Evolutionary conservation across 1,140 invertebrate species (phyloP).

Genomic region (Drosophila repleta): DNA sequence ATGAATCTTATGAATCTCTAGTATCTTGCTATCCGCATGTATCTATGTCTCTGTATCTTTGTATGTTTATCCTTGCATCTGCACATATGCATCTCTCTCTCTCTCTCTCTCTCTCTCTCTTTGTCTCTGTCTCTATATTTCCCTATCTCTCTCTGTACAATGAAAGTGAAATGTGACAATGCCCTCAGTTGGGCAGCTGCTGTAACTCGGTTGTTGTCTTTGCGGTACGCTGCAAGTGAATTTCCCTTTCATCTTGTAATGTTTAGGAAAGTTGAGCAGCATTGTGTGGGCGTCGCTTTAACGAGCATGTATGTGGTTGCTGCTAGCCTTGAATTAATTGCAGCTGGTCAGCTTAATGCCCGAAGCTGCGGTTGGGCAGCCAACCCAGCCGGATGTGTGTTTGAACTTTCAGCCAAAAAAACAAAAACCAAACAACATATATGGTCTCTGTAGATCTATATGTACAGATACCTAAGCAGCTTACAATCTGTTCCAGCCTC

Average conservation of each 20-base stretch:
- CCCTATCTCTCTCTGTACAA: slow-evolving; percentile 26
- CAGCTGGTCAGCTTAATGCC: slow-evolving; percentile 23
- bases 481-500: slow-evolving; percentile 30
- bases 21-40: too few relatives aligned
- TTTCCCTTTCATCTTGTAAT: slow-evolving; percentile 65
- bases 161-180: slow-evolving; percentile 80
- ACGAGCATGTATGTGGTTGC: slow-evolving; percentile 17
- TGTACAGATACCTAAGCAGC: slow-evolving; percentile 10
- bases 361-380: slow-evolving; percentile 27
- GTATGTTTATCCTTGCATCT: not conserved
- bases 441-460: not conserved
- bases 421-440: not conserved
- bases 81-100: not conserved
- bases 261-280: slow-evolving; percentile 41
- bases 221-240: slow-evolving; percentile 24
- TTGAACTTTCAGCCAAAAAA: slow-evolving; percentile 1
- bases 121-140: not conserved
- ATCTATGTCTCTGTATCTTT: too few relatives aligned
- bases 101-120: too few relatives aligned
- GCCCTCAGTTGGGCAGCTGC: slow-evolving; percentile 49
- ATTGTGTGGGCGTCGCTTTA: not conserved
- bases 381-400: slow-evolving; percentile 41
- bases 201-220: slow-evolving; percentile 1
- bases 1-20: too few relatives aligned
- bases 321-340: slow-evolving; percentile 47